These are phyloP conservation scores for Hoplodrina ambigua DNA, from an alignment of 2,888 invertebrate genomes.

Conservation along the genomic window DNA sequence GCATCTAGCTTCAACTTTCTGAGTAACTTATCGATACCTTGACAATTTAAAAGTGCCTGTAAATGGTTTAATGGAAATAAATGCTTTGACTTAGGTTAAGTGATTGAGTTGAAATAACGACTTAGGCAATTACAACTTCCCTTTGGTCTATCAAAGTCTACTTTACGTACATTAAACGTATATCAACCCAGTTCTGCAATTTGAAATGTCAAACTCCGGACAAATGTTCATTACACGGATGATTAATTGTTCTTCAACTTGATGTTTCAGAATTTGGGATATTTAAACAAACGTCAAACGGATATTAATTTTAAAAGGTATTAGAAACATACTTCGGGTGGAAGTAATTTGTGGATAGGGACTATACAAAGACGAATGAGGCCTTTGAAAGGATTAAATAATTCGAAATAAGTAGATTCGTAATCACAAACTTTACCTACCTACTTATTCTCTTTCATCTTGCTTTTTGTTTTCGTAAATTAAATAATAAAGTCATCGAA, in stretches of 20 bases:
- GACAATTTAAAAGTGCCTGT: too few relatives aligned
- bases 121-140: constrained; percentile 13
- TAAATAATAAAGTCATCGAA: constrained; percentile 31
- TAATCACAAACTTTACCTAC: constrained; percentile 11
- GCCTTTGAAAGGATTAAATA: constrained; percentile 20
- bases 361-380: constrained; percentile 32
- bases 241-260: constrained; percentile 51
- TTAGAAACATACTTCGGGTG: constrained; percentile 39
- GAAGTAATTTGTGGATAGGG: constrained; percentile 52
- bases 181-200: constrained; percentile 29
- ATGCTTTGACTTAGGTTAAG: neutral
- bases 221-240: constrained; percentile 49
- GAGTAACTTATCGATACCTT: too few relatives aligned
- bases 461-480: constrained; percentile 10
- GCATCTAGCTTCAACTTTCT: too few relatives aligned
- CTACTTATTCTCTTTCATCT: constrained; percentile 1
- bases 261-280: constrained; percentile 44
- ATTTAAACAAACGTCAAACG: constrained; percentile 44
- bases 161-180: constrained; percentile 24
- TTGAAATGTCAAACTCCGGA: constrained; percentile 43
- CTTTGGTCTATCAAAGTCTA: constrained; percentile 26
- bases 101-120: constrained; percentile 9
- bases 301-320: constrained; percentile 46
- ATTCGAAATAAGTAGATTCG: constrained; percentile 19
- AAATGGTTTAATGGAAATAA: too few relatives aligned